Evolutionary conservation across 2,888 invertebrate species (phyloP).

Genomic region (Iselma pallidipennis): DNA sequence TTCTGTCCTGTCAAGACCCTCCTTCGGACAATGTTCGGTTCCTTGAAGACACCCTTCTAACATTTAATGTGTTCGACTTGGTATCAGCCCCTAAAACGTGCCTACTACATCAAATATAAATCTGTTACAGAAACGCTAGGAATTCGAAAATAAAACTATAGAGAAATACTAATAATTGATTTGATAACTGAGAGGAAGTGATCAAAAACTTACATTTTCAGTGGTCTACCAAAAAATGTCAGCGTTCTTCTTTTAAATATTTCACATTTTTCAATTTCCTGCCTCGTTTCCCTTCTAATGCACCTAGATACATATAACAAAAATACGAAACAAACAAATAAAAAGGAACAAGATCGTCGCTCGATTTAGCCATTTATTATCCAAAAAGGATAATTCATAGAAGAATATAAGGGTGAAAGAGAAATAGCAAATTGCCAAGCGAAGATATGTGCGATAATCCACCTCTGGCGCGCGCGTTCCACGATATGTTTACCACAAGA

Average conservation of each 20-base stretch:
- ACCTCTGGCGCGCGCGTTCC: conserved; percentile 38
- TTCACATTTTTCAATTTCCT: not conserved
- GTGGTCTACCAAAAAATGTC: too few relatives aligned
- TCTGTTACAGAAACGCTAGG: too few relatives aligned
- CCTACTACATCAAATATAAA: not conserved
- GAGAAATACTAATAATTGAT: too few relatives aligned
- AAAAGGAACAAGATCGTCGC: not conserved
- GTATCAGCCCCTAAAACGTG: conserved; percentile 11
- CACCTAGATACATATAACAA: not conserved
- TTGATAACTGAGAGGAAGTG: too few relatives aligned
- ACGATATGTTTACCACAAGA: conserved; percentile 43
- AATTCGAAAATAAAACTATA: too few relatives aligned
- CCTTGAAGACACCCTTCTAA: not conserved
- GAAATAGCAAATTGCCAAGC: not conserved
- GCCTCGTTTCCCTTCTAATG: not conserved
- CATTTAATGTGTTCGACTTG: not conserved
- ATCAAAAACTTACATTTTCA: too few relatives aligned
- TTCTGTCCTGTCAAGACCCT: conserved; percentile 44
- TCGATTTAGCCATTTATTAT: not conserved
- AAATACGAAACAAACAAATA: not conserved
- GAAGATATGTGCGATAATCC: conserved; percentile 38
- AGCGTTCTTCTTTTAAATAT: too few relatives aligned
- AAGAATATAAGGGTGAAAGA: not conserved
- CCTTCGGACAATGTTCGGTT: conserved; percentile 28
- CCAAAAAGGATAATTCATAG: not conserved